Conservation (phyloP, 2,888 invertebrate genomes). For the Habroteleia sp. region DNA sequence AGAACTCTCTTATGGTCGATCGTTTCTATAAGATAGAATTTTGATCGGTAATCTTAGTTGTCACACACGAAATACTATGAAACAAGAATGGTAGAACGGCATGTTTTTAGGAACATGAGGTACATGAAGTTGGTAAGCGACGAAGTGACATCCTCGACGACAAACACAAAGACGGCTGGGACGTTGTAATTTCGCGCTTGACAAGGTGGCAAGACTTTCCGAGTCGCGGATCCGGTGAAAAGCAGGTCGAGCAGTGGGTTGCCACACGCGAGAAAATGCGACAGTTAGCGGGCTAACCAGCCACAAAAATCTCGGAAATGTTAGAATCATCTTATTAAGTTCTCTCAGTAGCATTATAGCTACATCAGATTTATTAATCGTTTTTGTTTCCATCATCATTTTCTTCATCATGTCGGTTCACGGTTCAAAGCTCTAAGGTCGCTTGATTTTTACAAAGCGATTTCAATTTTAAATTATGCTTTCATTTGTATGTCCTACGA, state of each 20-base stretch:
- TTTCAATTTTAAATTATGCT: too few relatives aligned
- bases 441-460: too few relatives aligned
- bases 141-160: constrained; percentile 29
- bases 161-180: constrained; percentile 52
- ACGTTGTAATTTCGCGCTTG: constrained; percentile 68
- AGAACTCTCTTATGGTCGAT: constrained; percentile 13
- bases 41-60: constrained; percentile 9
- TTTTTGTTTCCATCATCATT: constrained; percentile 37
- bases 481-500: neutral
- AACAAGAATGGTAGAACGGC: constrained; percentile 8
- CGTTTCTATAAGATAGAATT: constrained; percentile 10
- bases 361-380: constrained; percentile 68
- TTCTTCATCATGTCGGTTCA: constrained; percentile 35
- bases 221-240: constrained; percentile 55
- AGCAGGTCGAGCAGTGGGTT: constrained; percentile 58
- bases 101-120: constrained; percentile 19
- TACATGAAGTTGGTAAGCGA: constrained; percentile 39
- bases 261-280: constrained; percentile 34
- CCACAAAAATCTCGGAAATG: constrained; percentile 54
- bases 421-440: constrained; percentile 32
- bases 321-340: constrained; percentile 50
- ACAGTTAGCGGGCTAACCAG: constrained; percentile 65
- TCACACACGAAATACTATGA: constrained; percentile 12
- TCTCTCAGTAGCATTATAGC: constrained; percentile 23
- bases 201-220: constrained; percentile 62